phyloP scores from a whole-genome alignment of 1,140 invertebrate species.

The Neodiprion pinetum region DNA sequence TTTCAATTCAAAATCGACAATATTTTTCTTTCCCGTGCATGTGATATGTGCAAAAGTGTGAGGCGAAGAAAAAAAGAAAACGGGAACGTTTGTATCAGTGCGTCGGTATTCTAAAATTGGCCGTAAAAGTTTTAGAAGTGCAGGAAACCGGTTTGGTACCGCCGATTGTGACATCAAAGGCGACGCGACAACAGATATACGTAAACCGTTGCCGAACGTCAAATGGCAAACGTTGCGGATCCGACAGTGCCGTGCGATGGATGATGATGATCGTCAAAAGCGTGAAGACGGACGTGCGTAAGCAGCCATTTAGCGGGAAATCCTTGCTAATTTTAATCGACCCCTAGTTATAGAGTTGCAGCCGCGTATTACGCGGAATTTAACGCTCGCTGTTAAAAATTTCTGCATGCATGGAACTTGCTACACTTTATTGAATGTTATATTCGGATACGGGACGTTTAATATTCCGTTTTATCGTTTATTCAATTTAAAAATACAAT shows the following conservation, averaged over 20 bases:
- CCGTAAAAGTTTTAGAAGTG: slow-evolving; percentile 23
- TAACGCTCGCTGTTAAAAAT: neutral
- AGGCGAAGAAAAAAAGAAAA: neutral
- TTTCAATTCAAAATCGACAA: too few relatives aligned
- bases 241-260: slow-evolving; percentile 33
- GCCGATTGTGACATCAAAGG: slow-evolving; percentile 55
- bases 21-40: too few relatives aligned
- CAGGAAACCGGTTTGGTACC: slow-evolving; percentile 22
- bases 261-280: slow-evolving; percentile 51
- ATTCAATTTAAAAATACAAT: too few relatives aligned
- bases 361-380: neutral
- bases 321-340: slow-evolving; percentile 61
- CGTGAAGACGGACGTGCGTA: slow-evolving; percentile 58
- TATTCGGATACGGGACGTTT: neutral
- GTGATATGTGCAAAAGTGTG: too few relatives aligned
- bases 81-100: neutral
- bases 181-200: slow-evolving; percentile 58
- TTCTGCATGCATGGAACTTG: neutral
- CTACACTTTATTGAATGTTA: neutral
- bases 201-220: slow-evolving; percentile 41
- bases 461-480: neutral
- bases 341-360: slow-evolving; percentile 44
- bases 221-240: slow-evolving; percentile 24
- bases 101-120: neutral
- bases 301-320: slow-evolving; percentile 58